A percentile compares a stretch with the other conserved stretches of the same genome.
phyloP scores from a whole-genome alignment of 2,888 invertebrate species.

The Glaucopsyche alexis region DNA sequence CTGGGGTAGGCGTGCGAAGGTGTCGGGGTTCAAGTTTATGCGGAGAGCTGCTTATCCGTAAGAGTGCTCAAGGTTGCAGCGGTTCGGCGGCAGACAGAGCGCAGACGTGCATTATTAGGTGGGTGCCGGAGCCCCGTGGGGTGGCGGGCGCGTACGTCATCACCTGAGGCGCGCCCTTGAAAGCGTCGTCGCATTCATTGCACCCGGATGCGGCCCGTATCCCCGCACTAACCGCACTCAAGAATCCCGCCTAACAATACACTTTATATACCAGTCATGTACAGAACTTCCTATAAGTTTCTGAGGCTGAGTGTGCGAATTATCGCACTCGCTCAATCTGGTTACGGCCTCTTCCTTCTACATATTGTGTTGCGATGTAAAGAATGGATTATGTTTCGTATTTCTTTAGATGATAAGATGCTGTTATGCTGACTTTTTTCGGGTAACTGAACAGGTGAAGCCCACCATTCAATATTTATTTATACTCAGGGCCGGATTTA shows the following conservation, averaged over 20 bases:
- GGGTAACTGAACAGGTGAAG: too few species aligned
- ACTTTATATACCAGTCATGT: slow-evolving; percentile 28
- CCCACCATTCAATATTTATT: too few species aligned
- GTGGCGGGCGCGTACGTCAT: slow-evolving; percentile 72
- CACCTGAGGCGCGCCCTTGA: slow-evolving; percentile 80
- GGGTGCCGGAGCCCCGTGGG: slow-evolving; percentile 75
- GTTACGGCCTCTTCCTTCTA: background rate
- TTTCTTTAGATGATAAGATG: too few species aligned
- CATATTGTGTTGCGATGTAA: background rate
- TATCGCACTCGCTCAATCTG: background rate
- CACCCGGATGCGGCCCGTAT: slow-evolving; percentile 77
- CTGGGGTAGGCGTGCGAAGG: slow-evolving; percentile 12
- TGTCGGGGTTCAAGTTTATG: slow-evolving; percentile 42
- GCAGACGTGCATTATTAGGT: slow-evolving; percentile 81
- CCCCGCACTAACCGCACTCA: slow-evolving; percentile 61
- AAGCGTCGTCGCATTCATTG: slow-evolving; percentile 79
- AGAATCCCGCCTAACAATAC: slow-evolving; percentile 49
- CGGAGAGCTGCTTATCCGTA: slow-evolving; percentile 53
- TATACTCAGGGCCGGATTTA: too few species aligned
- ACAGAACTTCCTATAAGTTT: slow-evolving; percentile 16
- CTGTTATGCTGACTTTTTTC: too few species aligned
- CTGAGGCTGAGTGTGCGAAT: background rate
- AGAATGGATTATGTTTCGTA: background rate
- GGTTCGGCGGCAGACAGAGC: slow-evolving; percentile 77
- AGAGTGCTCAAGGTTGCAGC: slow-evolving; percentile 75